Evolutionary conservation across 2,888 invertebrate genomes (phyloP), one percentile per base, ranked within the genome.

Genomic region (Lasiommata megera): DNA sequence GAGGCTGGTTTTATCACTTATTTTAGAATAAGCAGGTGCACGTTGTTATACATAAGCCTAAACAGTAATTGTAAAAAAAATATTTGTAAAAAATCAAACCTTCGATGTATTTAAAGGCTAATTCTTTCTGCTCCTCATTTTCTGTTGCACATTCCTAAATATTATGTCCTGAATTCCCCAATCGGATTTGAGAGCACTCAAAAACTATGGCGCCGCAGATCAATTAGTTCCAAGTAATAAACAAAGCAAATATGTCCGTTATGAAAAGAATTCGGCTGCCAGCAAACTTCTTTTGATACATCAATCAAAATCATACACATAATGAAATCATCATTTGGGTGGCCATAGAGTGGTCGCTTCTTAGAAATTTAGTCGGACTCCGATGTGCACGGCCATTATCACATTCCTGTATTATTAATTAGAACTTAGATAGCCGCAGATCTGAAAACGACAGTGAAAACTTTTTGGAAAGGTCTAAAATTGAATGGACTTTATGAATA

Each of bases 311-410:
- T 89, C 88, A 89, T 89, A 88, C 86, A 79, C 87, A 88, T 90
- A 89, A 90, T 90, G 86, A 89, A 89, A 89, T 88, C 89, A 90
- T 89, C 89, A 89, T 88, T 88, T 88, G 90, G 90, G 89, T 89
- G 90, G 90, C 87, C 89, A 85, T 89, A 88, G 86, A 88, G 81
- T 81, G 79, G 75, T 72, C 72, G 70, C 61, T 88, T 88, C 89
- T 68, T 63, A 82, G 89, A 89, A 89, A 69, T 76, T 67, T 64
- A 66, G 55, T 53, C 61, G 41, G 67, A 71, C 73, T 67, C 70
- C 73, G 71, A 79, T 77, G 77, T 75, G 79, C 79, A 72, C 76
- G 79, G 69, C 73, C 74, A 88, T 88, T 90, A 87, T 82, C 86
- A 88, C 88, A 90, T 90, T 89, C 89, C 83, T 84, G 88, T 82